Percentiles rank a stretch among this genome's conserved stretches.
These are phyloP conservation scores for Orussus abietinus DNA, from an alignment of 1,140 invertebrate genomes.

Conservation along the genomic window DNA sequence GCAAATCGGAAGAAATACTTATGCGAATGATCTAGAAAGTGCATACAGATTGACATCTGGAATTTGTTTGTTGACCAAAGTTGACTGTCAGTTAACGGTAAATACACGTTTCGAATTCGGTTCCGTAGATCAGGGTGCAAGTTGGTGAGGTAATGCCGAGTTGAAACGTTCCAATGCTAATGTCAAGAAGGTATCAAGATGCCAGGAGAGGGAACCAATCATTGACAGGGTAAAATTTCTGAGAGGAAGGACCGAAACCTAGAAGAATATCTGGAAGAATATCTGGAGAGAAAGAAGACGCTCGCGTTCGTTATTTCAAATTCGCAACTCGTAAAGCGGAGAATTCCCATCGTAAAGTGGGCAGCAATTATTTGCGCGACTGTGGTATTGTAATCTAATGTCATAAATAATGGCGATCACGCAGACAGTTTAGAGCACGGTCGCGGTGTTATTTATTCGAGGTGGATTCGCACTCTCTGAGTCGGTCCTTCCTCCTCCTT, in stretches of 20 bases:
- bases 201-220: too few species aligned
- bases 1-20: too few species aligned
- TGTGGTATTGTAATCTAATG: constrained; percentile 34
- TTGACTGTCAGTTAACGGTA: too few species aligned
- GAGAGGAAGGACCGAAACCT: neutral
- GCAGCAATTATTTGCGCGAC: constrained; percentile 33
- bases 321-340: constrained; percentile 26
- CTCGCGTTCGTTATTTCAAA: constrained; percentile 30
- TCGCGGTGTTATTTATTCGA: constrained; percentile 30
- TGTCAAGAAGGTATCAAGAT: too few species aligned
- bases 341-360: constrained; percentile 23
- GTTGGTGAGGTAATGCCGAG: too few species aligned
- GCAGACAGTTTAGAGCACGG: constrained; percentile 12
- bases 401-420: constrained; percentile 33
- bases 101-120: too few species aligned
- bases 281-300: constrained; percentile 1
- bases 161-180: too few species aligned
- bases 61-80: too few species aligned
- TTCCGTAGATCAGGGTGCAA: too few species aligned
- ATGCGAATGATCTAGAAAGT: too few species aligned
- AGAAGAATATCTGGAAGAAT: constrained; percentile 7
- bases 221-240: neutral
- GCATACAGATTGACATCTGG: too few species aligned
- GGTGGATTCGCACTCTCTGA: constrained; percentile 25
- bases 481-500: neutral